Conservation (phyloP, 2,797 vertebrate genomes). For the Yasuhikotakia modesta region DNA sequence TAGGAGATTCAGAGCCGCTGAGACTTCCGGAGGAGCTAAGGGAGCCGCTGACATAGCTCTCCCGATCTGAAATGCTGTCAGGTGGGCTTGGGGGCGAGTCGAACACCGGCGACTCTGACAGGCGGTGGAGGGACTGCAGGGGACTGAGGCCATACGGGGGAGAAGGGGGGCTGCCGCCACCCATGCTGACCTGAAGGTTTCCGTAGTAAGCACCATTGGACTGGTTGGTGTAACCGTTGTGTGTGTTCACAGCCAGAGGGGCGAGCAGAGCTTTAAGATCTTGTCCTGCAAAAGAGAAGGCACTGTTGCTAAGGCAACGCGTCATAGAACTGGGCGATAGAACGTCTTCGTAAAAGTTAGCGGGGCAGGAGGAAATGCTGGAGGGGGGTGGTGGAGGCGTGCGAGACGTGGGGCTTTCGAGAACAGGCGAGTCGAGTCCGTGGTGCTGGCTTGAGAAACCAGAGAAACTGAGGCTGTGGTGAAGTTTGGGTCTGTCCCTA, state of each 20-base stretch:
- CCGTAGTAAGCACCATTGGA: slow-evolving; percentile 72
- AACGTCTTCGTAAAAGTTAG: slow-evolving; percentile 84
- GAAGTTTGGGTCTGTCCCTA: slow-evolving; percentile 86
- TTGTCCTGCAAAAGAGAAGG: slow-evolving; percentile 86
- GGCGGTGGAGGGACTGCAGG: slow-evolving; percentile 88
- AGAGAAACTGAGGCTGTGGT: slow-evolving; percentile 94
- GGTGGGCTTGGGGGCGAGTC: slow-evolving; percentile 92
- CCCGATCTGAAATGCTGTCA: slow-evolving; percentile 95
- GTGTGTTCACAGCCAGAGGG: slow-evolving; percentile 85
- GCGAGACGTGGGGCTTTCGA: slow-evolving; percentile 87
- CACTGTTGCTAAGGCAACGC: slow-evolving; percentile 80
- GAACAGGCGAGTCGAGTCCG: slow-evolving; percentile 76
- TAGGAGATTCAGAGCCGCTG: slow-evolving; percentile 95
- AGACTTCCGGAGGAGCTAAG: slow-evolving; percentile 92
- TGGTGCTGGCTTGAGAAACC: slow-evolving; percentile 87
- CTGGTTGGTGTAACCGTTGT: slow-evolving; percentile 75
- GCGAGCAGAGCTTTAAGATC: slow-evolving; percentile 88
- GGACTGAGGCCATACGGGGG: slow-evolving; percentile 80
- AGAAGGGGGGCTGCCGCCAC: slow-evolving; percentile 74
- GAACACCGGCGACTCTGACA: slow-evolving; percentile 92
- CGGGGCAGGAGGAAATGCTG: slow-evolving; percentile 56
- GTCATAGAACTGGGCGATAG: slow-evolving; percentile 75
- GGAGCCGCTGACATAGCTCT: slow-evolving; percentile 93
- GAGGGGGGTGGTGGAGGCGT: slow-evolving; percentile 85
- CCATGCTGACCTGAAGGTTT: slow-evolving; percentile 68